Conservation (phyloP, 2,888 invertebrate genomes). For the Apodemia zela region DNA sequence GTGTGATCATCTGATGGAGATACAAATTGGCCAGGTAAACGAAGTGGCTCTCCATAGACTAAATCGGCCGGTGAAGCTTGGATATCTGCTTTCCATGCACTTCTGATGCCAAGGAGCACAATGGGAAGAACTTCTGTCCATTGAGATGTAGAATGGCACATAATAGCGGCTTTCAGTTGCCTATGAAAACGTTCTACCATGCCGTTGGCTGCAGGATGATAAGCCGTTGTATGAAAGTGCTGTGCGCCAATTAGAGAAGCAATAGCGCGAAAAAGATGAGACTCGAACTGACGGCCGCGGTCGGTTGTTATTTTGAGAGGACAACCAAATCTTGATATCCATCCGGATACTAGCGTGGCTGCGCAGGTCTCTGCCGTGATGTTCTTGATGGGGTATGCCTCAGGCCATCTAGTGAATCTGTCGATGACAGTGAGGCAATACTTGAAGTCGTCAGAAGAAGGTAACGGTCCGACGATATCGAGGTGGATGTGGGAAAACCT, state of each 20-base stretch:
- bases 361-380: constrained; percentile 51
- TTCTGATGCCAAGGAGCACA: constrained; percentile 27
- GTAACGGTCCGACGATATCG: constrained; percentile 39
- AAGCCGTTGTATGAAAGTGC: constrained; percentile 28
- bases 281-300: constrained; percentile 45
- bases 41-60: constrained; percentile 35
- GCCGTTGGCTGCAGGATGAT: constrained; percentile 32
- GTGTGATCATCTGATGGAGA: constrained; percentile 12
- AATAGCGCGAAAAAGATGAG: constrained; percentile 29
- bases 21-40: constrained; percentile 37
- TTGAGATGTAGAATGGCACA: constrained; percentile 28
- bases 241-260: constrained; percentile 28
- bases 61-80: constrained; percentile 35
- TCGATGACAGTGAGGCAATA: constrained; percentile 46
- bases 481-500: constrained; percentile 44
- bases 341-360: constrained; percentile 37
- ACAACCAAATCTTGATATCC: constrained; percentile 37
- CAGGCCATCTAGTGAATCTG: constrained; percentile 45
- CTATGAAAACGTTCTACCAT: constrained; percentile 28
- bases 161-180: constrained; percentile 37
- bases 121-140: constrained; percentile 30
- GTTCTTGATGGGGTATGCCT: constrained; percentile 41
- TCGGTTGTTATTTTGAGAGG: constrained; percentile 43
- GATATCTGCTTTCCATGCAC: constrained; percentile 34
- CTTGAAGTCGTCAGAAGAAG: constrained; percentile 32